These are phyloP conservation scores for Torymus texanus DNA, from an alignment of 2,888 invertebrate species.

Conservation along the genomic window DNA sequence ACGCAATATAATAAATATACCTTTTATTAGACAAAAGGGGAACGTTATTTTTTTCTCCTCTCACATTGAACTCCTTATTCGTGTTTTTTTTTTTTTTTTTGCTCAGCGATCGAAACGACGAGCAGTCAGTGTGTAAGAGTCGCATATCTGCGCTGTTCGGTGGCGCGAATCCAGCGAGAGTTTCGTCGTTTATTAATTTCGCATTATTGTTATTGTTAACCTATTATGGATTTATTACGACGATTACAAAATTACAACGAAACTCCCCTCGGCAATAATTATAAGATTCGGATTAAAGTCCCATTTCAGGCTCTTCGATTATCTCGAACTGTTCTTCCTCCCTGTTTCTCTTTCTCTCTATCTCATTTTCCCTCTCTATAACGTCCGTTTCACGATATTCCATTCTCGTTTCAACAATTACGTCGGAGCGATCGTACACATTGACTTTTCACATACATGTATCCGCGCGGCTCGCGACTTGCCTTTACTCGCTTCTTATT, in stretches of 20 bases:
- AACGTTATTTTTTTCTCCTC: conserved; percentile 17
- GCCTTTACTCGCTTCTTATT: background rate
- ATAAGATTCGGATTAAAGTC: conserved; percentile 36
- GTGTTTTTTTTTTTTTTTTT: conserved; percentile 1
- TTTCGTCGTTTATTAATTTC: conserved; percentile 37
- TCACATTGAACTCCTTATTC: too few species aligned
- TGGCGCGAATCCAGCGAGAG: conserved; percentile 38
- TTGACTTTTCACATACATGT: background rate
- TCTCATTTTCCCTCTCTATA: conserved; percentile 1
- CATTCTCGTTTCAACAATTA: too few species aligned
- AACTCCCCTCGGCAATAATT: conserved; percentile 44
- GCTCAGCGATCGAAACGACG: conserved; percentile 56
- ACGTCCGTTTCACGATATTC: background rate
- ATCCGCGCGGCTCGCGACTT: background rate
- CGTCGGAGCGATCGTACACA: conserved; percentile 8
- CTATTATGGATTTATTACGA: conserved; percentile 17
- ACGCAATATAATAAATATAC: conserved; percentile 50
- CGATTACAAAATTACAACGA: conserved; percentile 46
- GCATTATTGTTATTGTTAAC: conserved; percentile 15
- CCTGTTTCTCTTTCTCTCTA: background rate
- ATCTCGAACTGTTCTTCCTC: conserved; percentile 31
- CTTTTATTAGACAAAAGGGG: conserved; percentile 15
- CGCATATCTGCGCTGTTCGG: conserved; percentile 13
- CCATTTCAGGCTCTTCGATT: conserved; percentile 48
- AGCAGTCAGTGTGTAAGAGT: conserved; percentile 49